phyloP scores from a whole-genome alignment of 2,888 invertebrate species.

The Pseudeuparius sepicola region DNA sequence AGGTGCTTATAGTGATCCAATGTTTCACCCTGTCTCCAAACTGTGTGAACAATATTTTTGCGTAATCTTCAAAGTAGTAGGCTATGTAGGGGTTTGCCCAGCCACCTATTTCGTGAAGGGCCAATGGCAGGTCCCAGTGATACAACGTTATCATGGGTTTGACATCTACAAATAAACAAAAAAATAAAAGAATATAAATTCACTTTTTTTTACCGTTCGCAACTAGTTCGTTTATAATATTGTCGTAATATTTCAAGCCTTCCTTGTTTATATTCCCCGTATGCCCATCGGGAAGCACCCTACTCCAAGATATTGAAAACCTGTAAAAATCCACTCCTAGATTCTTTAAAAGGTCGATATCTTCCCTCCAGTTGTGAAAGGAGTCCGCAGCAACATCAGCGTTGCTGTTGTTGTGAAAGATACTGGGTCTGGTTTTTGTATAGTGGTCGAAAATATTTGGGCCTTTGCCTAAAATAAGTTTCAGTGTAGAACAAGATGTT shows the following conservation, averaged over 20 bases:
- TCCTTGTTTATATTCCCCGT: slow-evolving; percentile 54
- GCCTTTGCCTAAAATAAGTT: no score
- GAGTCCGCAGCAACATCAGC: slow-evolving; percentile 61
- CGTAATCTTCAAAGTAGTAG: slow-evolving; percentile 50
- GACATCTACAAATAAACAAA: slow-evolving; percentile 37
- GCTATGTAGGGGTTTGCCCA: slow-evolving; percentile 53
- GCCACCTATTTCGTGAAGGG: slow-evolving; percentile 47
- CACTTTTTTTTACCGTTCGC: slow-evolving; percentile 28
- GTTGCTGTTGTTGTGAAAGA: slow-evolving; percentile 46
- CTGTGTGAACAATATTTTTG: slow-evolving; percentile 44
- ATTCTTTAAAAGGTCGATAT: slow-evolving; percentile 51
- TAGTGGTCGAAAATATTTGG: slow-evolving; percentile 53
- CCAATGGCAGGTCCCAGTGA: slow-evolving; percentile 37
- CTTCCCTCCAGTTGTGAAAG: slow-evolving; percentile 55
- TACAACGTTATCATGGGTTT: slow-evolving; percentile 53
- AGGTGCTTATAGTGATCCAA: slow-evolving; percentile 65
- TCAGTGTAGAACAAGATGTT: slow-evolving; percentile 29
- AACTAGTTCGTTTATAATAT: slow-evolving; percentile 60
- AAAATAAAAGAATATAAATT: not conserved
- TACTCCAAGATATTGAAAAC: slow-evolving; percentile 67
- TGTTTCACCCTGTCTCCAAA: slow-evolving; percentile 49
- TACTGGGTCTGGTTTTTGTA: slow-evolving; percentile 40
- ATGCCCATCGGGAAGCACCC: slow-evolving; percentile 62
- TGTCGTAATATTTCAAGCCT: slow-evolving; percentile 68
- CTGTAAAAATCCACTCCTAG: slow-evolving; percentile 57